Conservation (phyloP, 2,113 vertebrate species). For the Albula glossodonta region DNA sequence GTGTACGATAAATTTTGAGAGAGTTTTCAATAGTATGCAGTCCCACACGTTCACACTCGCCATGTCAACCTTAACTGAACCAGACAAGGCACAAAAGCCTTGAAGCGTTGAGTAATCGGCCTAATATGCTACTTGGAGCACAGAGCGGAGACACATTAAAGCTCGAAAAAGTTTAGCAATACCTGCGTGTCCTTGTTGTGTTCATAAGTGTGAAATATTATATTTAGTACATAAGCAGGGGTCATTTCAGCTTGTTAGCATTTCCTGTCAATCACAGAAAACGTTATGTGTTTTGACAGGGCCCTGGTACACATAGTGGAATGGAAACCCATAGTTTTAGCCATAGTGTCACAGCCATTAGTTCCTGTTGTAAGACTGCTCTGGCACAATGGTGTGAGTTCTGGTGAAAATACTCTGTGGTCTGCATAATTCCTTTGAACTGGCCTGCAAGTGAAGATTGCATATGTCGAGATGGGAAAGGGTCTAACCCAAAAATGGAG, state of each 20-base stretch:
- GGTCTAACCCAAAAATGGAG: too few species aligned
- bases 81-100: constrained; percentile 1
- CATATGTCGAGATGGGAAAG: too few species aligned
- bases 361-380: too few species aligned
- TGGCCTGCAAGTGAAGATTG: too few species aligned
- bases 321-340: not conserved
- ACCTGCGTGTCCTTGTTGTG: not conserved
- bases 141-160: not conserved
- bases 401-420: too few species aligned
- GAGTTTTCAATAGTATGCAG: not conserved
- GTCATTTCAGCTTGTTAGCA: not conserved
- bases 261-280: too few species aligned
- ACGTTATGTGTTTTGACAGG: not conserved
- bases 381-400: too few species aligned
- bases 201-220: not conserved
- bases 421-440: too few species aligned
- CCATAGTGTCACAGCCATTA: not conserved
- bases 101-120: not conserved
- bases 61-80: not conserved
- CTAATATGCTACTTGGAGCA: not conserved
- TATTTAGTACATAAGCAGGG: not conserved
- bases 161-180: not conserved
- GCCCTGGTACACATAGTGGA: not conserved
- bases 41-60: not conserved
- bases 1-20: not conserved